These are phyloP conservation scores for Bos javanicus DNA, from an alignment of 2,113 vertebrate species.

Conservation along the genomic window DNA sequence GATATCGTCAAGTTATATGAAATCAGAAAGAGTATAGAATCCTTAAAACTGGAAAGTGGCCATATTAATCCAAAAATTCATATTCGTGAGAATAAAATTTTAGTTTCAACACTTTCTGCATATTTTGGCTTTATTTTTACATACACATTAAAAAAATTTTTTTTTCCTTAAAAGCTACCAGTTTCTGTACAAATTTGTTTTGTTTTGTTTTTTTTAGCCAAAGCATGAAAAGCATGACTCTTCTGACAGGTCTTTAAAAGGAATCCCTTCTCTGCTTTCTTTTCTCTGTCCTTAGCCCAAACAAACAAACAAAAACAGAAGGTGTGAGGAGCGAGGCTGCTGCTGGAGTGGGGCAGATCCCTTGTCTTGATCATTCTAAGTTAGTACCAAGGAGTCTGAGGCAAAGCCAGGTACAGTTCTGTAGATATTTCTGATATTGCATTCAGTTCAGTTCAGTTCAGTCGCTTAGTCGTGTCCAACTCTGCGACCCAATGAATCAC, in stretches of 20 bases:
- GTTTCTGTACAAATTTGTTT: neutral
- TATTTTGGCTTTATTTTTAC: neutral
- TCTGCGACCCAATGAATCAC: no score
- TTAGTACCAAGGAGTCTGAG: neutral
- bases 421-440: neutral
- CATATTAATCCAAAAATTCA: neutral
- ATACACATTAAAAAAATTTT: neutral
- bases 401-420: neutral
- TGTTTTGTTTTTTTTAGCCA: neutral
- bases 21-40: neutral
- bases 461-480: no score
- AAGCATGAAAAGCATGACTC: neutral
- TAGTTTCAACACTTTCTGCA: neutral
- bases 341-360: neutral
- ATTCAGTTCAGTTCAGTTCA: no score
- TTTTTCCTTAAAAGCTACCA: conserved; percentile 1
- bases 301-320: neutral
- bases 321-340: neutral
- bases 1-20: neutral
- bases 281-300: neutral
- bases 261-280: neutral
- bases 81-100: neutral
- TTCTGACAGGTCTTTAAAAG: neutral
- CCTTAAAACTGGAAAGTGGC: neutral
- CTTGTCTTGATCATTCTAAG: neutral